phyloP scores from a whole-genome alignment of 1,140 invertebrate species.

The Sycophila sp. region DNA sequence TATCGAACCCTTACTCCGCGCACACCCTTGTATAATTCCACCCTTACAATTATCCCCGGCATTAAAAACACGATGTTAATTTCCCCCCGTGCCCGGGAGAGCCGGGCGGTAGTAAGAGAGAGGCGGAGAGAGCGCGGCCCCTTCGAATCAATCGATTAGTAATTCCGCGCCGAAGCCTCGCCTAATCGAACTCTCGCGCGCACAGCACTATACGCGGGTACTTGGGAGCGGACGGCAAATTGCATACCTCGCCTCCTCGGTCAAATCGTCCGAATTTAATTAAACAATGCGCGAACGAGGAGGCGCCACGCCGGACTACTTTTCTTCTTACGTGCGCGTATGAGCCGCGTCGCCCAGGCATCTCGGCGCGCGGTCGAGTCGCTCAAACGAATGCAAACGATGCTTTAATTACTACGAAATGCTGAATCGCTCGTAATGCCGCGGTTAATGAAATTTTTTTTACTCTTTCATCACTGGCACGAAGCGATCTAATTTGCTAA shows the following conservation, averaged over 20 bases:
- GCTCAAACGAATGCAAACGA: constrained; percentile 11
- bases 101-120: no score
- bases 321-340: no score
- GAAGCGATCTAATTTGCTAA: no score
- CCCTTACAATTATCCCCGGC: constrained; percentile 65
- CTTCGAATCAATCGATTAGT: constrained; percentile 65
- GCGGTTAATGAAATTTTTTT: no score
- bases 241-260: not conserved
- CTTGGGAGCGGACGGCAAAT: constrained; percentile 5
- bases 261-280: constrained; percentile 15
- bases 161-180: constrained; percentile 56
- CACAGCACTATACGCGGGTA: not conserved
- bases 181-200: constrained; percentile 41
- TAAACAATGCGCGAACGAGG: not conserved
- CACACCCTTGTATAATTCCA: constrained; percentile 62
- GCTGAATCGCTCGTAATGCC: no score
- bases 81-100: constrained; percentile 51
- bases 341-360: no score
- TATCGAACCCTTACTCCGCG: not conserved
- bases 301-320: no score
- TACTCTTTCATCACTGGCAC: no score
- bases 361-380: not conserved
- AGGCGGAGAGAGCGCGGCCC: constrained; percentile 38
- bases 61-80: constrained; percentile 68
- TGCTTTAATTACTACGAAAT: no score